Conservation (phyloP, 2,888 invertebrate species). For the Siphlonurus alternatus region DNA sequence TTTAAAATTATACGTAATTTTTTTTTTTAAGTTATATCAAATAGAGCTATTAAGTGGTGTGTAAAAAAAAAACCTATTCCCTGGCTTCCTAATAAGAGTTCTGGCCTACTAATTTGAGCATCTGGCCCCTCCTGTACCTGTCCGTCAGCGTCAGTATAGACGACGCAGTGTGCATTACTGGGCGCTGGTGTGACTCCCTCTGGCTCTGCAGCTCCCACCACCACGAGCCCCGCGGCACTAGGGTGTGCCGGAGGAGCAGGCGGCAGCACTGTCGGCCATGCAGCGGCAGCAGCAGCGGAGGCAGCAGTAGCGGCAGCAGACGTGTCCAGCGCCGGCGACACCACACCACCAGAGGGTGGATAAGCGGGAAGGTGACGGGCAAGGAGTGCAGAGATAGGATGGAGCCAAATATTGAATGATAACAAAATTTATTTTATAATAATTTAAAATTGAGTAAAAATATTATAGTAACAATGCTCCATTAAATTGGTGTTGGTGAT, state of each 20-base stretch:
- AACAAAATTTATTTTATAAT: too few species aligned
- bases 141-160: constrained; percentile 91
- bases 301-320: background rate
- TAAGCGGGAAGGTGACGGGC: background rate
- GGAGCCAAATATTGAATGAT: too few species aligned
- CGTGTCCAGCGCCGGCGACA: background rate
- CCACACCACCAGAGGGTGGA: background rate
- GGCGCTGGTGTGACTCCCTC: constrained; percentile 37
- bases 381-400: background rate
- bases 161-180: constrained; percentile 82
- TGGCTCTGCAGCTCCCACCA: constrained; percentile 20
- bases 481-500: too few species aligned
- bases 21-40: too few species aligned
- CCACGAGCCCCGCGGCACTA: background rate
- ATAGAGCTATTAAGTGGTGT: too few species aligned
- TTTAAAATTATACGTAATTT: too few species aligned
- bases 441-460: too few species aligned
- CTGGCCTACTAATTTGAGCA: background rate
- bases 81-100: too few species aligned
- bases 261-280: background rate
- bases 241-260: background rate
- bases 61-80: too few species aligned
- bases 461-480: too few species aligned
- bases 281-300: background rate
- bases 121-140: constrained; percentile 44